Percentiles rank a stretch among this genome's conserved stretches.
Evolutionary conservation across 2,113 vertebrate genomes (phyloP).

Genomic region (Heterochromis multidens): DNA sequence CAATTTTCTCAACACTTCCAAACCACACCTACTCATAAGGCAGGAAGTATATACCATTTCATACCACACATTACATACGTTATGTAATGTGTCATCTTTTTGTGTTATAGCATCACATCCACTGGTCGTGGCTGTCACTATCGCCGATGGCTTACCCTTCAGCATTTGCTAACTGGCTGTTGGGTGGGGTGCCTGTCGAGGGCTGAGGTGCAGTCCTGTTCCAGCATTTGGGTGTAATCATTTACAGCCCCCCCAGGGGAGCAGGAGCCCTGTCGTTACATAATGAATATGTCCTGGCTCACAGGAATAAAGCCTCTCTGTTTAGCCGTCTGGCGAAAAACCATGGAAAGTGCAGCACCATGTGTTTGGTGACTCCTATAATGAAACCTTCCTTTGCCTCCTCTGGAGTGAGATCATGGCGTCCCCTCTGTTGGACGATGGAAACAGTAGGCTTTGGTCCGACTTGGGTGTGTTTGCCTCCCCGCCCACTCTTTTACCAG

Average conservation of each 20-base stretch:
- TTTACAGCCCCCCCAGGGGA: conserved; percentile 16
- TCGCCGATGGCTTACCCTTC: neutral
- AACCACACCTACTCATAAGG: neutral
- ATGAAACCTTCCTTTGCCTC: conserved; percentile 63
- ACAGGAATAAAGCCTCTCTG: conserved; percentile 71
- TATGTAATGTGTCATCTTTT: neutral
- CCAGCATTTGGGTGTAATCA: conserved; percentile 61
- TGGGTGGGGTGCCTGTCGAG: conserved; percentile 38
- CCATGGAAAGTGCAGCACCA: conserved; percentile 71
- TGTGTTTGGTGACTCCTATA: conserved; percentile 65
- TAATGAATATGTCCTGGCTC: conserved; percentile 57
- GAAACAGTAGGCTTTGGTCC: conserved; percentile 57
- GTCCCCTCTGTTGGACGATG: conserved; percentile 33
- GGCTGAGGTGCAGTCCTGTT: conserved; percentile 45
- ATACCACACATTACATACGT: neutral
- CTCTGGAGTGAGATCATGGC: conserved; percentile 68
- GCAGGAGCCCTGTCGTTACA: conserved; percentile 57
- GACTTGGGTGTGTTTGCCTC: conserved; percentile 50
- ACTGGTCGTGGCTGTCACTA: neutral
- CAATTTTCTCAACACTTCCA: neutral
- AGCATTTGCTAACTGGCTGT: neutral
- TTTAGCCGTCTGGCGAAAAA: conserved; percentile 64
- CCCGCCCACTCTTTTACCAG: conserved; percentile 60
- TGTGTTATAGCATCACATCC: neutral
- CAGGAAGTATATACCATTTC: neutral